phyloP scores from a whole-genome alignment of 92 coral and sea anemone genomes.

The Chrysogorgia sp. region DNA sequence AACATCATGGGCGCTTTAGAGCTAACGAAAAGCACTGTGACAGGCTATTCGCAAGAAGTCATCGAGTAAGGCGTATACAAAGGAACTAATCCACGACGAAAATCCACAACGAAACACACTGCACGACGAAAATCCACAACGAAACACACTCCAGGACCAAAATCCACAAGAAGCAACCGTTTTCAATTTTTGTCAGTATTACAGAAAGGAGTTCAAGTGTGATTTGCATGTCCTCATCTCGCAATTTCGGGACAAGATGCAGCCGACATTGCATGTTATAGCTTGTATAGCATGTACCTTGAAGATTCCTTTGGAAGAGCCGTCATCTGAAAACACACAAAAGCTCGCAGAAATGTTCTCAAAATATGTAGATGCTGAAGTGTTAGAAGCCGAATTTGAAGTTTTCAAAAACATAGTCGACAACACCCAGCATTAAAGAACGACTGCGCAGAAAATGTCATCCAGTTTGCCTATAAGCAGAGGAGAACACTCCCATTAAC shows the following conservation, averaged over 20 bases:
- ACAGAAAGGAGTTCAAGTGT: constrained; percentile 1
- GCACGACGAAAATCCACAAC: no score
- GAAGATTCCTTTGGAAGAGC: background rate
- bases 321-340: no score
- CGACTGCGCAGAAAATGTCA: background rate
- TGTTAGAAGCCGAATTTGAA: no score
- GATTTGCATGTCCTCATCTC: background rate
- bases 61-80: background rate
- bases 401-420: background rate
- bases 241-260: no score
- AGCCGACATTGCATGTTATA: constrained; percentile 11
- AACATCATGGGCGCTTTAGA: constrained; percentile 1
- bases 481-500: constrained; percentile 19
- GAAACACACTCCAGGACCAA: no score
- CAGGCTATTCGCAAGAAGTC: background rate
- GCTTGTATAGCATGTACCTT: background rate
- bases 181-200: no score
- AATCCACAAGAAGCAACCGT: no score
- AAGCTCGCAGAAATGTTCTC: constrained; percentile 11
- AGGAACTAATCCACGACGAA: background rate
- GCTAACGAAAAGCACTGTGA: constrained; percentile 8
- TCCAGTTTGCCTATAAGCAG: constrained; percentile 31
- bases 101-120: no score
- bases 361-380: no score
- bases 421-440: background rate